phyloP scores from a whole-genome alignment of 2,797 vertebrate species.

The Stomatorhinus walkeri region DNA sequence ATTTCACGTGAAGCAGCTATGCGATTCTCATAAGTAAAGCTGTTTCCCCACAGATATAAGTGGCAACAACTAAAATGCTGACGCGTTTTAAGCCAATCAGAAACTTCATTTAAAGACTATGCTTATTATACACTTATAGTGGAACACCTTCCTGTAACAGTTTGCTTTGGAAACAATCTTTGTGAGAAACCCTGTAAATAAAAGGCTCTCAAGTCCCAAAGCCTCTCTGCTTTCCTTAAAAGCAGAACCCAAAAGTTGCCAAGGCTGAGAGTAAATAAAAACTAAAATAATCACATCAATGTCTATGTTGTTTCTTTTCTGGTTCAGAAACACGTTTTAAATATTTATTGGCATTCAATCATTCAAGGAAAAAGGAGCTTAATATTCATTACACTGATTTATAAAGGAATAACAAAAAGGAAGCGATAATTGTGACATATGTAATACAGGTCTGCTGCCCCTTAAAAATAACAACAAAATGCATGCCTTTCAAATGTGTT shows the following conservation, averaged over 20 bases:
- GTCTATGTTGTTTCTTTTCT: not conserved
- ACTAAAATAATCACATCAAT: not conserved
- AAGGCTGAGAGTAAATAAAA: not conserved
- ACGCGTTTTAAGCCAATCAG: not conserved
- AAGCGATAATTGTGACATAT: not conserved
- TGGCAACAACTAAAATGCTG: not conserved
- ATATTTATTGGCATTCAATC: not conserved
- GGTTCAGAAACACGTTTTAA: not conserved
- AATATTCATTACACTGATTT: not conserved
- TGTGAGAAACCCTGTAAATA: not conserved
- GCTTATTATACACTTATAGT: not conserved
- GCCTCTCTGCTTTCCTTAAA: not conserved
- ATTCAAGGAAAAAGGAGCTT: not conserved
- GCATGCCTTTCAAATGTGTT: not conserved
- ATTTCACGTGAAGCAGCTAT: not conserved
- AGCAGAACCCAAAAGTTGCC: not conserved
- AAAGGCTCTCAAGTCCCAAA: not conserved
- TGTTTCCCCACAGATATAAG: not conserved
- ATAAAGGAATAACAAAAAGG: not conserved
- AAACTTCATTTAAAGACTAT: not conserved
- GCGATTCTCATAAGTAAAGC: not conserved
- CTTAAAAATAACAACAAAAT: not conserved
- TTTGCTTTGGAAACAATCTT: not conserved
- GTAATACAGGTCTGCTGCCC: not conserved
- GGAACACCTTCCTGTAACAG: not conserved